Percentiles rank a stretch among this genome's conserved stretches.
phyloP scores from a whole-genome alignment of 2,888 invertebrate genomes.

The Polydrusus cervinus region DNA sequence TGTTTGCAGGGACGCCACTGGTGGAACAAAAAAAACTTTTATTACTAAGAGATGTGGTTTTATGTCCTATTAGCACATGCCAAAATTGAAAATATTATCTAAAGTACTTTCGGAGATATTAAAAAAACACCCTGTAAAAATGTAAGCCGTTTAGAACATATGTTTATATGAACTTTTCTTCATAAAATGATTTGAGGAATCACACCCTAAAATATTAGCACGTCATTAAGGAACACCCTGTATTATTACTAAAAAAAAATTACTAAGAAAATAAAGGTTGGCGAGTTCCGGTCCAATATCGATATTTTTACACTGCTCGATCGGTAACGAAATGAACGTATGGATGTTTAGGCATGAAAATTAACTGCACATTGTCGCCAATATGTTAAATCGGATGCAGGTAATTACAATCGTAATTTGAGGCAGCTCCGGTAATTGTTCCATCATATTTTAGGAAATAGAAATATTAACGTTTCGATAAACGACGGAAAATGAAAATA shows the following conservation, averaged over 20 bases:
- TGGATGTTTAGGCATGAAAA: constrained; percentile 50
- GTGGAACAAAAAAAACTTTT: too few relatives aligned
- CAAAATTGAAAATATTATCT: too few relatives aligned
- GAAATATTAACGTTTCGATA: constrained; percentile 51
- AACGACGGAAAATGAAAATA: constrained; percentile 41
- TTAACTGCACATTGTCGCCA: constrained; percentile 52
- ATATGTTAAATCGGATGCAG: constrained; percentile 49
- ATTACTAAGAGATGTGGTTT: too few relatives aligned
- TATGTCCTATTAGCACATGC: too few relatives aligned
- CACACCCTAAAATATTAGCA: too few relatives aligned
- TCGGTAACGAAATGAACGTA: constrained; percentile 33
- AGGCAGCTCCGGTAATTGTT: constrained; percentile 53
- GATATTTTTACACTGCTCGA: constrained; percentile 43
- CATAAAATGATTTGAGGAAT: too few relatives aligned
- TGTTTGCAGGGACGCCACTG: too few relatives aligned
- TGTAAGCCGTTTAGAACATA: too few relatives aligned
- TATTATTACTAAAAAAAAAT: constrained; percentile 4
- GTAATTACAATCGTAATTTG: constrained; percentile 50
- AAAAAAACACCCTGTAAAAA: too few relatives aligned
- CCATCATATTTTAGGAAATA: constrained; percentile 56
- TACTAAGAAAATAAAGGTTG: constrained; percentile 16
- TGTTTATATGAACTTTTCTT: too few relatives aligned
- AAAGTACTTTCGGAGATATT: too few relatives aligned
- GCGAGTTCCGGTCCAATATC: constrained; percentile 24
- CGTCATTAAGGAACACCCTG: too few relatives aligned